Evolutionary conservation across 2,888 invertebrate genomes (phyloP).

Genomic region (Mesochorus sp.): DNA sequence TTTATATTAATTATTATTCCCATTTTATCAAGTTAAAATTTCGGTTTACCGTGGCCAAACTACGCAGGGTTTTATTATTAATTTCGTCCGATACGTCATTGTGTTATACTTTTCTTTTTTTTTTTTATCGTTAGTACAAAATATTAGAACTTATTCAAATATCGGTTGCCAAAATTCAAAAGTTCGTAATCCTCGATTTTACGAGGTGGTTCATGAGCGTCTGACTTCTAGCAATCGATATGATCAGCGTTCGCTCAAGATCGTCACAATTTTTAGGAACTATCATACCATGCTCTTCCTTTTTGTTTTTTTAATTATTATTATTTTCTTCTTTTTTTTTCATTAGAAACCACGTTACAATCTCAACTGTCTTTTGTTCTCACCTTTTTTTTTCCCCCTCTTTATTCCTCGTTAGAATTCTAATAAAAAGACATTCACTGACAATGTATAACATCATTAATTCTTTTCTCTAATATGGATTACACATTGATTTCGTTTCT

Average conservation of each 20-base stretch:
- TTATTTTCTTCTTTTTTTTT: conserved; percentile 13
- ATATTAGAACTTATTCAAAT: conserved; percentile 70
- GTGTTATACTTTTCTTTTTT: conserved; percentile 3
- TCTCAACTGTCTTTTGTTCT: conserved; percentile 2
- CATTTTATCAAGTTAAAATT: conserved; percentile 47
- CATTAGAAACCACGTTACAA: conserved; percentile 22
- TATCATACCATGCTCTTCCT: conserved; percentile 78
- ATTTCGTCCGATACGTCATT: conserved; percentile 49
- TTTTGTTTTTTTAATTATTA: too few relatives aligned
- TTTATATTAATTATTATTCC: background rate
- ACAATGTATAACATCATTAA: conserved; percentile 51
- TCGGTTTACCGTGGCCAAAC: conserved; percentile 23
- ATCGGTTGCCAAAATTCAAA: conserved; percentile 54
- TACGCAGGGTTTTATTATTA: conserved; percentile 42
- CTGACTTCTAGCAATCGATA: conserved; percentile 19
- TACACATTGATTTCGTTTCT: conserved; percentile 71
- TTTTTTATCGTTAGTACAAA: conserved; percentile 72
- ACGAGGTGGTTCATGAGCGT: background rate
- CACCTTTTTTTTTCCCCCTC: background rate
- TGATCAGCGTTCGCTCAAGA: conserved; percentile 47
- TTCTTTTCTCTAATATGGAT: conserved; percentile 67
- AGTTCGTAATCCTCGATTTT: conserved; percentile 17
- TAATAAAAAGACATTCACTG: conserved; percentile 61
- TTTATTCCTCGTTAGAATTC: conserved; percentile 35
- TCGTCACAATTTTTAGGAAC: conserved; percentile 72